phyloP scores from a whole-genome alignment of 1,140 invertebrate genomes.

The Gryon sp. region DNA sequence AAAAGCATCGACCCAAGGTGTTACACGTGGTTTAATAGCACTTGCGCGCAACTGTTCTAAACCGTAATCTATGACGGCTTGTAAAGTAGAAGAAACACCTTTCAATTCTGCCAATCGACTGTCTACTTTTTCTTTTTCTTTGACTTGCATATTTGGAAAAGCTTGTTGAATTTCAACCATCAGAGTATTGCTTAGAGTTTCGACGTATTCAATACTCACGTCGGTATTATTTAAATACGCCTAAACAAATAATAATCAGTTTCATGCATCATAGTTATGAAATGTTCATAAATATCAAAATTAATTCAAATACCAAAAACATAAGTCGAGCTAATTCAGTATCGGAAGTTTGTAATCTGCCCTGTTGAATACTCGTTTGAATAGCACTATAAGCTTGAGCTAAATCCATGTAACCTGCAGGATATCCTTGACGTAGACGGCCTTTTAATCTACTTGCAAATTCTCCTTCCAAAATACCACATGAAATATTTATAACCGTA shows the following conservation, averaged over 20 bases:
- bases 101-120: constrained; percentile 89
- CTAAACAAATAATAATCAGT: constrained; percentile 75
- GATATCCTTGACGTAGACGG: constrained; percentile 90
- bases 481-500: constrained; percentile 97
- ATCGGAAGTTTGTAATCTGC: constrained; percentile 89
- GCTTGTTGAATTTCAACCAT: constrained; percentile 84
- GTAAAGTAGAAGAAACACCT: constrained; percentile 86
- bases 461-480: constrained; percentile 92
- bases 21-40: constrained; percentile 92
- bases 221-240: constrained; percentile 97
- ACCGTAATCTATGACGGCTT: constrained; percentile 90
- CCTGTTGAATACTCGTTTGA: constrained; percentile 90
- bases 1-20: constrained; percentile 92
- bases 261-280: too few relatives aligned
- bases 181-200: constrained; percentile 87
- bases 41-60: constrained; percentile 90
- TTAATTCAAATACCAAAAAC: constrained; percentile 84
- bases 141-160: constrained; percentile 82
- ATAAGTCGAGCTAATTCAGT: constrained; percentile 86
- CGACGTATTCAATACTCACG: constrained; percentile 93
- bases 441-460: constrained; percentile 88
- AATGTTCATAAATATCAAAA: too few relatives aligned
- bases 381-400: constrained; percentile 89
- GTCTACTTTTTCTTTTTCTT: constrained; percentile 86
- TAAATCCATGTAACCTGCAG: constrained; percentile 90